Evolutionary conservation across 2,797 vertebrate genomes (phyloP).

Genomic region (Pseudocheirus occidentalis): DNA sequence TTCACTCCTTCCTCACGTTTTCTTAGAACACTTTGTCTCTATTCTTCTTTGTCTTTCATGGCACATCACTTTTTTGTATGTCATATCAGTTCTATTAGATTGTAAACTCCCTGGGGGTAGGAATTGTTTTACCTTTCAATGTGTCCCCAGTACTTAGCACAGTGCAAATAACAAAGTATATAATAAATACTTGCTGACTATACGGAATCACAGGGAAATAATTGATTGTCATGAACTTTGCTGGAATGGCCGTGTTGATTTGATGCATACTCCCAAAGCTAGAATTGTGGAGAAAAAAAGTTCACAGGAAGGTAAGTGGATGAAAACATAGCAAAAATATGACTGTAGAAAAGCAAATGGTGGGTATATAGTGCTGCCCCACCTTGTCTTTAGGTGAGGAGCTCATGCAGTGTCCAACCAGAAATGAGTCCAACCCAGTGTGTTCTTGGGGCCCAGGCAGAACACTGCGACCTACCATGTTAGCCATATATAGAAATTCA

Average conservation of each 20-base stretch:
- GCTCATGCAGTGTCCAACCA: not conserved
- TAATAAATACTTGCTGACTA: not conserved
- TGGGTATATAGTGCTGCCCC: not conserved
- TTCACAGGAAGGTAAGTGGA: too few species aligned
- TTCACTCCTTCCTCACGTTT: too few species aligned
- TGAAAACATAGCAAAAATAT: too few species aligned
- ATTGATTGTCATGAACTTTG: not conserved
- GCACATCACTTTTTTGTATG: not conserved
- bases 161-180: not conserved
- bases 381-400: not conserved
- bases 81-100: not conserved
- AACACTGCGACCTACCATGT: not conserved
- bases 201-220: not conserved
- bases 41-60: not conserved
- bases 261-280: not conserved
- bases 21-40: not conserved
- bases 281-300: not conserved
- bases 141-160: not conserved
- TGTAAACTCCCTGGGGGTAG: not conserved
- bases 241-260: not conserved
- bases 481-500: not conserved
- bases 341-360: not conserved
- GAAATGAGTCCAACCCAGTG: not conserved
- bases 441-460: not conserved
- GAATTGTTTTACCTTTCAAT: not conserved